These are phyloP conservation scores for Aproaerema taeniolella DNA, from an alignment of 2,888 invertebrate species.

Conservation along the genomic window DNA sequence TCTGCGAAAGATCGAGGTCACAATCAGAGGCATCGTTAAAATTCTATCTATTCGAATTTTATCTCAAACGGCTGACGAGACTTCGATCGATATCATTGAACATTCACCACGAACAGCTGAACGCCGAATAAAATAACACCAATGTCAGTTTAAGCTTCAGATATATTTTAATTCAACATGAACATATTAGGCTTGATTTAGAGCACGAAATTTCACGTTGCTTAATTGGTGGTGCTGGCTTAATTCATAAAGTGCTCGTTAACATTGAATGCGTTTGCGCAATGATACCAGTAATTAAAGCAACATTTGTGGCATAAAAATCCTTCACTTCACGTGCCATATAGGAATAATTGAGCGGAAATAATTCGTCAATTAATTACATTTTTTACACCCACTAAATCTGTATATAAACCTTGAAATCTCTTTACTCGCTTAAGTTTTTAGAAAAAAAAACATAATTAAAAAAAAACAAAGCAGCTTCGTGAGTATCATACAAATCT, in stretches of 20 bases:
- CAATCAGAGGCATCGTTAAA: conserved; percentile 11
- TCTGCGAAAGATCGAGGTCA: conserved; percentile 25
- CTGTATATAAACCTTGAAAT: conserved; percentile 2
- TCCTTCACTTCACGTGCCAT: conserved; percentile 23
- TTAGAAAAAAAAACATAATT: conserved; percentile 2
- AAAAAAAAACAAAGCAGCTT: conserved; percentile 1
- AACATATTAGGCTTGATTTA: conserved; percentile 34
- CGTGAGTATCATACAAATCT: conserved; percentile 8
- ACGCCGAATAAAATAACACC: conserved; percentile 11
- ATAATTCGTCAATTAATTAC: conserved; percentile 19
- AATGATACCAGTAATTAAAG: conserved; percentile 31
- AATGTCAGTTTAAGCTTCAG: conserved; percentile 15
- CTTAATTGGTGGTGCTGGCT: conserved; percentile 52
- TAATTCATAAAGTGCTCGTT: conserved; percentile 18
- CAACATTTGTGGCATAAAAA: conserved; percentile 24
- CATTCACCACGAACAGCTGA: conserved; percentile 22
- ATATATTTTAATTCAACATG: background rate
- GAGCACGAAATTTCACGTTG: conserved; percentile 47
- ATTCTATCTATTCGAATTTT: too few species aligned
- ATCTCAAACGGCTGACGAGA: conserved; percentile 19
- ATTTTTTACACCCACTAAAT: conserved; percentile 12
- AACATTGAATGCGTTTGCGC: conserved; percentile 20
- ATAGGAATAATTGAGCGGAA: conserved; percentile 23
- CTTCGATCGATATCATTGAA: conserved; percentile 21
- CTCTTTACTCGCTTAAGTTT: too few species aligned